Base-by-base conservation (phyloP, 2,888 invertebrate genomes). In the Nipponacmea schrenckii region DNA sequence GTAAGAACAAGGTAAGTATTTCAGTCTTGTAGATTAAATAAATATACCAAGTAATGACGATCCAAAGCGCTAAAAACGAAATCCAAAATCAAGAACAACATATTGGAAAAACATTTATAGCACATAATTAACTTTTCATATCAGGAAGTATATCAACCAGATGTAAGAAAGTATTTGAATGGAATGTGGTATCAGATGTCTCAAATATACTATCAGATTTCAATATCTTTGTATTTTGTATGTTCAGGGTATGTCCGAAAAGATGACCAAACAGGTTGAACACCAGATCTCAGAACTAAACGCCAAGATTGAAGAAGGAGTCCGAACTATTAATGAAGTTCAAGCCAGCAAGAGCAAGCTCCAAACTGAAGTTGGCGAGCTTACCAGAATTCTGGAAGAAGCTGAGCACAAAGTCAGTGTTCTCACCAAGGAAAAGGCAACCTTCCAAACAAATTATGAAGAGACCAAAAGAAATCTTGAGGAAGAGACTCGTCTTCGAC, bases 301-400 rank as follows among this genome's bases (percentile, higher is more conserved):
- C 91, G 93, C 93, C 90, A 97, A 96, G 92, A 92, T 97, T 89
- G 98, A 98, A 86, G 98, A 99, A 90, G 94, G 96, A 90, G 95
- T 95, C 92, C 95, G 98, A 91, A 95, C 96, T 78, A 93, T 98
- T 89, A 96, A 95, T 90, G 98, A 99, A 92, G 95, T 98, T 91
- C 80, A 81, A 46, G 77, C 81, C 63, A 72, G 64, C 44, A 98
- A 98, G 94, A 96, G 96, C 94, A 96, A 97, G 92, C 91, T 97
- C 91, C 94, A 95, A 89, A 95, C 95, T 88, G 98, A 98, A 91
- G 97, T 96, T 93, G 94, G 95, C 84, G 98, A 99, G 91, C 93
- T 98, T 82, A 93, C 95, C 89, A 94, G 97, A 86, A 97, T 97
- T 76, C 90, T 98, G 89, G 98, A 98, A 91, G 98, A 99, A 90